These are phyloP conservation scores for Microhierax caerulescens DNA, from an alignment of 2,797 vertebrate genomes.

Conservation along the genomic window DNA sequence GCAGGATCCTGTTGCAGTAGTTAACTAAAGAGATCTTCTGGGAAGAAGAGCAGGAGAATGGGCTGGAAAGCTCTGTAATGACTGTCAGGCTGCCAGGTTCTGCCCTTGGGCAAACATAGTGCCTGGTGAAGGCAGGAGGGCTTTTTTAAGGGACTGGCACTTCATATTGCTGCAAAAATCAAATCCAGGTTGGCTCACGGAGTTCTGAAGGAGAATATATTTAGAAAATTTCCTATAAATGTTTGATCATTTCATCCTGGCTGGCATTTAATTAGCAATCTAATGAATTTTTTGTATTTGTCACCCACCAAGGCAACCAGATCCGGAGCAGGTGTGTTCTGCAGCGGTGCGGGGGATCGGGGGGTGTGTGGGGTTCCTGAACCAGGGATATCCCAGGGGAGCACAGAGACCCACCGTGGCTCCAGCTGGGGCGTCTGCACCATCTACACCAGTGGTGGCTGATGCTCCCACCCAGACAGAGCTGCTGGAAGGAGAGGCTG, in stretches of 20 bases:
- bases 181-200: neutral
- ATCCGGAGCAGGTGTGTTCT: neutral
- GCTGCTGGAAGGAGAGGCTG: neutral
- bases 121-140: neutral
- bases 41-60: neutral
- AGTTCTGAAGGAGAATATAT: neutral
- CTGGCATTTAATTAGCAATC: constrained; percentile 20
- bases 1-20: neutral
- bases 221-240: constrained; percentile 5
- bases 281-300: neutral
- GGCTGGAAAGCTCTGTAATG: neutral
- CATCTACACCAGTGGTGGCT: neutral
- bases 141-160: neutral
- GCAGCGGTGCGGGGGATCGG: neutral
- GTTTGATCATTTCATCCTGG: neutral
- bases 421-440: neutral
- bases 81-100: neutral
- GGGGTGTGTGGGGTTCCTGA: neutral
- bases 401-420: neutral
- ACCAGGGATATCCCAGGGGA: neutral
- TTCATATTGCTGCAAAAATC: neutral
- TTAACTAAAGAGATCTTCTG: neutral
- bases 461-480: neutral
- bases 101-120: neutral
- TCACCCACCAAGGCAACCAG: neutral